Conservation (phyloP, 2,888 invertebrate genomes). For the Tridacna gigas region DNA sequence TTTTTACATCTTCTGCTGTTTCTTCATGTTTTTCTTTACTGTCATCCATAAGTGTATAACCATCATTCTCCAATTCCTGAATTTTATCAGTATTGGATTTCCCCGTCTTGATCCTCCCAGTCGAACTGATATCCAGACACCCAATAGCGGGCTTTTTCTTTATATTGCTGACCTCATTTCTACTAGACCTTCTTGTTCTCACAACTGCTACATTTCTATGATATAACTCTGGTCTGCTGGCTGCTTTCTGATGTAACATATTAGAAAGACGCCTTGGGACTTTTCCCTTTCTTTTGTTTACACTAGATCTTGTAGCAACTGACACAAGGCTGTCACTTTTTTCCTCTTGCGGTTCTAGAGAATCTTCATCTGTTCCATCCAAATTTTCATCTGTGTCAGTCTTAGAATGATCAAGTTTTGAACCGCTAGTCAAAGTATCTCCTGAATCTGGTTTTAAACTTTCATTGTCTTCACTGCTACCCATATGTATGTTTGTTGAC, state of each 20-base stretch:
- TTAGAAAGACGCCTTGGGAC: slow-evolving; percentile 42
- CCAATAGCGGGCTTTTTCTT: background rate
- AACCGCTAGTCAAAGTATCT: background rate
- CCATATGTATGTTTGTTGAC: too few relatives aligned
- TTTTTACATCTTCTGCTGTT: background rate
- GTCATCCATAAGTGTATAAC: background rate
- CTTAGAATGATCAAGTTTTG: background rate
- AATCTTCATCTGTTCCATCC: slow-evolving; percentile 4
- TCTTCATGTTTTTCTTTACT: background rate
- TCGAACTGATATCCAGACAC: too few relatives aligned
- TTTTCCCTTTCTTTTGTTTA: slow-evolving; percentile 54
- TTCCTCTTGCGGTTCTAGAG: background rate
- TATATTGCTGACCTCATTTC: background rate
- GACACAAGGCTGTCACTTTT: background rate
- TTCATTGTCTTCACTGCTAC: too few relatives aligned
- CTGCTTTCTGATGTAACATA: slow-evolving; percentile 21
- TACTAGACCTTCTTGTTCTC: slow-evolving; percentile 42
- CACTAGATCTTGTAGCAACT: slow-evolving; percentile 52
- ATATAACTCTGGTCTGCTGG: slow-evolving; percentile 15
- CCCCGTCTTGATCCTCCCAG: too few relatives aligned
- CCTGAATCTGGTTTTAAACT: too few relatives aligned
- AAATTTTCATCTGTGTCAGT: background rate
- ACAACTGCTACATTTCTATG: slow-evolving; percentile 37
- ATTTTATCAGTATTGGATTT: too few relatives aligned
- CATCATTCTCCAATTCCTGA: background rate